Evolutionary conservation across 2,888 invertebrate species (phyloP), one percentile per base, ranked within the genome.

Genomic region (Portevinia maculata): DNA sequence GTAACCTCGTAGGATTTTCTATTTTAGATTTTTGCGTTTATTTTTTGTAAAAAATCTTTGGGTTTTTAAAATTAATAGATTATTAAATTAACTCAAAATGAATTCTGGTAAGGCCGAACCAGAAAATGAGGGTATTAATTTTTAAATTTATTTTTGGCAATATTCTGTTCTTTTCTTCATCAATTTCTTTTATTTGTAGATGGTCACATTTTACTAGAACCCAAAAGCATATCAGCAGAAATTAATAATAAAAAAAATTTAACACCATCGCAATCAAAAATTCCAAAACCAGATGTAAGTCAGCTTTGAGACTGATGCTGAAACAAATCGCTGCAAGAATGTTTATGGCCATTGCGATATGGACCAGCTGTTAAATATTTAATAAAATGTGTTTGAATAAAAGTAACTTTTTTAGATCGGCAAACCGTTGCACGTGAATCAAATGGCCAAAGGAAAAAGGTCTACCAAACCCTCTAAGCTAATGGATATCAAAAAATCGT

Each of bases 231-330:
- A 0, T 2, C 17, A 19, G 9, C 21, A 4, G 19, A 46, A 9
- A 19, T 1, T 4, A 13, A 5, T 24, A 24, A 5, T 24, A 24
- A 5, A 5, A 24, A 28, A 19, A 19, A 37, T 48, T 1, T 30
- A 13, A 11, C 39, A 13, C 3, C 44, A 13, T 7, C 65, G 4
- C 53, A 9, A 41, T 71, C 81, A 0, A 83, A 76, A 83, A 83
- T 83, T 76, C 60, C 81, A 52, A 83, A 76, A 50, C 15, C 19
- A 39, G 60, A 60, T 53, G 81, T 71, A 37, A 39, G 65, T 13
- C 1, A n/a, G n/a, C n/a, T n/a, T n/a, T n/a, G n/a, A n/a, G n/a
- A n/a, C n/a, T n/a, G n/a, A n/a, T n/a, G n/a, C n/a, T n/a, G n/a
- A n/a, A n/a, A n/a, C n/a, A n/a, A n/a, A n/a, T n/a, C n/a, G n/a